Evolutionary conservation across 2,113 vertebrate species (phyloP), one percentile per base, ranked within the genome.

Genomic region (Lycocorax pyrrhopterus): DNA sequence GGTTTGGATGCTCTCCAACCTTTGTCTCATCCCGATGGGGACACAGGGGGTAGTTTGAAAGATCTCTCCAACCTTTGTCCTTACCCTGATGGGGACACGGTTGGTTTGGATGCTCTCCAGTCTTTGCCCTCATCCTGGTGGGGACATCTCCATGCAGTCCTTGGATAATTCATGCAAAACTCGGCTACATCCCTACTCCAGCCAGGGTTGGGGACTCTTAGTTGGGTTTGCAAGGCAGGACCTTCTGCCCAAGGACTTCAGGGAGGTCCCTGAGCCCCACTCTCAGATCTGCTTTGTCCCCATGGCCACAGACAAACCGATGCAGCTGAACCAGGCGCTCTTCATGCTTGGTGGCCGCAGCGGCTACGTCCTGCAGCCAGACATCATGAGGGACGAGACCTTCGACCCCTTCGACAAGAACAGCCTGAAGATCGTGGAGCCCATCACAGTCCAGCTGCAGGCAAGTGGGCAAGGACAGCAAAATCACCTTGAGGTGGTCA

Each of bases 261-360:
- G 4, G 64, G 9, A 60, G 46, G 47, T 83, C 35, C 22, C 30
- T 30, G 56, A 53, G 37, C 49, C 35, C 23, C 47, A 2, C 0
- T 1, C 72, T 93, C 72, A 77, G 7, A 33, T 22, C 11, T 78
- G 6, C 71, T 83, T 43, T 83, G 46, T 91, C 68, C 43, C 43
- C 47, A 8, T 0, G 62, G 53, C 47, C 96, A 5, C 97, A 99
- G 99, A 99, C 95, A 99, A 99, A 80, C 99, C 99, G 3, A 99
- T 99, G 99, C 99, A 99, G 98, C 98, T 99, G 98, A 99, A 99
- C 97, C 99, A 99, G 98, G 98, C 99, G 0, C 98, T 99, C 59
- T 99, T 99, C 98, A 98, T 99, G 98, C 96, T 99, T 7, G 99
- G 99, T 0, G 99, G 99, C 16, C 98, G 97, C 90, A 99, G 99